phyloP scores from a whole-genome alignment of 1,140 invertebrate species.

The Papilio dardanus region DNA sequence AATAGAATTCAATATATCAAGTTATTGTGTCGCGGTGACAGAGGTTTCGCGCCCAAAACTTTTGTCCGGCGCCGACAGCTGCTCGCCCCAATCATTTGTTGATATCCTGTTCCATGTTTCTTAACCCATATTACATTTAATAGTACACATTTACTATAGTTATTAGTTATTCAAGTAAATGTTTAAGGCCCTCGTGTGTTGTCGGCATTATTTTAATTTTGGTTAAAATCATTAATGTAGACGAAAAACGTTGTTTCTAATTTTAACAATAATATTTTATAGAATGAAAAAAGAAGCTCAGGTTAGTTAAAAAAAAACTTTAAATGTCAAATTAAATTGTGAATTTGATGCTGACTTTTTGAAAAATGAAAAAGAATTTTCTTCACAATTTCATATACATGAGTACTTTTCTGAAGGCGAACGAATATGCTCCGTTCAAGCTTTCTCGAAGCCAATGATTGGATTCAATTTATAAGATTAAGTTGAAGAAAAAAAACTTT shows the following conservation, averaged over 20 bases:
- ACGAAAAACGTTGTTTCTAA: no score
- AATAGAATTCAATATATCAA: constrained; percentile 34
- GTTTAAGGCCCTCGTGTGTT: background rate
- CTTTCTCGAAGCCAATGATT: background rate
- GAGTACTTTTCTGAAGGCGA: background rate
- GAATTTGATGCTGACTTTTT: background rate
- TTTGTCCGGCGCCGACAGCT: constrained; percentile 28
- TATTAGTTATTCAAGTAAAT: no score
- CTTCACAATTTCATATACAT: constrained; percentile 18
- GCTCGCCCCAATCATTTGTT: constrained; percentile 27
- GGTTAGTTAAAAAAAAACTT: no score
- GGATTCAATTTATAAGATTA: constrained; percentile 18
- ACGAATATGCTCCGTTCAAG: background rate
- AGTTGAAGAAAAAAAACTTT: no score
- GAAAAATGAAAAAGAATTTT: background rate
- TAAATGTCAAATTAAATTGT: background rate
- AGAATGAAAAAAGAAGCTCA: no score
- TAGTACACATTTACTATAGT: background rate
- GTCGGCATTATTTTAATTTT: background rate
- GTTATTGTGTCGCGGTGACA: constrained; percentile 20
- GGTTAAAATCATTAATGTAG: no score
- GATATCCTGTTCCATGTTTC: constrained; percentile 9
- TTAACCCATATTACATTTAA: background rate
- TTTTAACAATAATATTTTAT: no score
- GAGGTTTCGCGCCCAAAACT: constrained; percentile 13